These are phyloP conservation scores for Xenus cinereus DNA, from an alignment of 2,113 vertebrate species.

Conservation along the genomic window DNA sequence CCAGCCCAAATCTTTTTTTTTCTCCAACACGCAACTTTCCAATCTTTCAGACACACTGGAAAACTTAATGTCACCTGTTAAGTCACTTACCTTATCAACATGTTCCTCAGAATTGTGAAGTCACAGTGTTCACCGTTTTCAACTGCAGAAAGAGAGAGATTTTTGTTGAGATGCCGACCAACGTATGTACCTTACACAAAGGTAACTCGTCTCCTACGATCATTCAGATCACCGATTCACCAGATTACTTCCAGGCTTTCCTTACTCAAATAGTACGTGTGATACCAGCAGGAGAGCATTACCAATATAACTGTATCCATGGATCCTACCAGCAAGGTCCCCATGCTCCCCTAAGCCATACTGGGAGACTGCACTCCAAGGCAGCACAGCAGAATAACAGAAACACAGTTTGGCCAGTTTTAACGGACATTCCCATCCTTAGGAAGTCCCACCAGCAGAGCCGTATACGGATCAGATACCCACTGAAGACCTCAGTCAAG, in stretches of 20 bases:
- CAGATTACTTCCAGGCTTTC: not conserved
- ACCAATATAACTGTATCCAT: not conserved
- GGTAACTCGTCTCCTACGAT: not conserved
- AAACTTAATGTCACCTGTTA: not conserved
- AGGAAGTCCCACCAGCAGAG: not conserved
- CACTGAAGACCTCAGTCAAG: not conserved
- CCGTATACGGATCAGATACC: not conserved
- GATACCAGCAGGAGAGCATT: not conserved
- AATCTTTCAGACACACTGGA: not conserved
- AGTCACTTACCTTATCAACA: slow-evolving; percentile 93
- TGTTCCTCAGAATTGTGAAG: slow-evolving; percentile 98
- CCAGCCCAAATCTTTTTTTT: not conserved
- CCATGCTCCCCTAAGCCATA: not conserved
- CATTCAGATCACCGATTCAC: not conserved
- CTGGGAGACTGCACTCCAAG: not conserved
- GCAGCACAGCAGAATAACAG: not conserved
- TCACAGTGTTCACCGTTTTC: slow-evolving; percentile 98
- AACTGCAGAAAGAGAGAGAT: slow-evolving; percentile 74
- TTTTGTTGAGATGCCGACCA: not conserved
- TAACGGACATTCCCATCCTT: not conserved
- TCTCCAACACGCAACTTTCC: not conserved
- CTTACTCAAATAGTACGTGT: not conserved
- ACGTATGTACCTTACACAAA: not conserved
- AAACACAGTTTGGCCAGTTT: not conserved
- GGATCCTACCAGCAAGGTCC: not conserved